Evolutionary conservation across 1,140 invertebrate species (phyloP), one percentile per base, ranked within the genome.

Genomic region (Apis laboriosa): DNA sequence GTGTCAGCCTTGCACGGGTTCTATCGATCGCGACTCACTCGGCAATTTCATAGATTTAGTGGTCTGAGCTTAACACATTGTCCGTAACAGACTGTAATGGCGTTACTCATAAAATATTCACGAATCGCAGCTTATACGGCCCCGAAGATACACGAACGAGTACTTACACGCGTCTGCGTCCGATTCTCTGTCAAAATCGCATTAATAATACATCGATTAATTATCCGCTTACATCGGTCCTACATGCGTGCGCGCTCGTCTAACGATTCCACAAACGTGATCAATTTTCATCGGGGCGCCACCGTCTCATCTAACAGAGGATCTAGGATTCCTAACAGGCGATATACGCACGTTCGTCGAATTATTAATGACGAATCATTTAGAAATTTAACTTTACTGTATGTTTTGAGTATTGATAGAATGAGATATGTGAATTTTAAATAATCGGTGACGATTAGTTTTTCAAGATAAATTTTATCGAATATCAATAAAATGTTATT

Each of bases 161-260:
- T 87, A 77, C 74, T 86, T 55, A 55, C 78, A 75, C 77, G 67
- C 83, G 77, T 43, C 56, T 43, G 64, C 63, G 61, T 58, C 63
- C 77, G 67, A 71, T 71, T 87, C 71, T 80, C 85, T 84, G 75
- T 84, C 71, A 87, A 86, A 86, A 86, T 72, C 76, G 61, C 81
- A 86, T 86, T 87, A 87, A 87, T 87, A 87, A 87, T 87, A 78
- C 85, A 87, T 81, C 81, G 77, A 87, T 87, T 87, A 87, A 87
- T 87, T 86, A 86, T 86, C 84, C 74, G 84, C 64, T 86, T 82
- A 86, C 80, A 77, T 77, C 74, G 61, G 66, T n/a, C 58, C 64
- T 64, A 74, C 70, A 71, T n/a, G 68, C 64, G 11, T 51, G 56
- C 55, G 72, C 58, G 72, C 21, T n/a, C 58, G 53, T 77, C 63